A percentile compares a stretch with the other conserved stretches of the same genome.
Conservation (phyloP, 2,797 vertebrate species). For the Sebastes paucispinis region DNA sequence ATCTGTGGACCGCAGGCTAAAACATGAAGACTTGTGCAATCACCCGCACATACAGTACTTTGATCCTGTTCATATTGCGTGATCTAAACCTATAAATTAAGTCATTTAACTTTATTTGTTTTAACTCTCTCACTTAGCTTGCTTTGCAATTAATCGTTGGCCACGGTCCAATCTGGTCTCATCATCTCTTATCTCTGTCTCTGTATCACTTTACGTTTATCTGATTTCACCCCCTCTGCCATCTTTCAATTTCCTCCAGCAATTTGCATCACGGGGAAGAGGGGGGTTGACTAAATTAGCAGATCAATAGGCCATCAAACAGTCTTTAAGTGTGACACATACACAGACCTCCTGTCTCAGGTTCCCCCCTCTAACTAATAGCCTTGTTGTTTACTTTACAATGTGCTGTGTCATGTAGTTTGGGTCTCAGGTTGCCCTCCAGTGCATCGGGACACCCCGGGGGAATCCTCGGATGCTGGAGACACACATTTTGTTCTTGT, state of each 20-base stretch:
- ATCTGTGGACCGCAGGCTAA: neutral
- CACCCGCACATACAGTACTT: neutral
- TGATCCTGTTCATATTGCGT: neutral
- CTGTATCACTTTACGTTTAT: constrained; percentile 63
- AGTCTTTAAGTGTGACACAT: constrained; percentile 79
- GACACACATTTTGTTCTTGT: neutral
- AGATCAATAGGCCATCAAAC: constrained; percentile 89
- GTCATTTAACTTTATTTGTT: neutral
- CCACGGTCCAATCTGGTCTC: constrained; percentile 17
- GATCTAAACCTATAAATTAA: neutral
- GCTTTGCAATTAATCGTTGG: constrained; percentile 36
- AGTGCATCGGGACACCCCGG: constrained; percentile 14
- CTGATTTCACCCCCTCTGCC: constrained; percentile 72
- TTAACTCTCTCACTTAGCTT: constrained; percentile 8
- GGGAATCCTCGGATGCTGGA: constrained; percentile 28
- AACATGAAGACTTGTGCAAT: neutral
- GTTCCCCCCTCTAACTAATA: constrained; percentile 87
- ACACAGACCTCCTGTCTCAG: constrained; percentile 73
- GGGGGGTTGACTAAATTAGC: constrained; percentile 83
- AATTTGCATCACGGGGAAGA: constrained; percentile 72
- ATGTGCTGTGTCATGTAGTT: constrained; percentile 80
- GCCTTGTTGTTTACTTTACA: constrained; percentile 89
- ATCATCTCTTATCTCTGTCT: constrained; percentile 43
- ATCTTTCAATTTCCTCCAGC: constrained; percentile 85
- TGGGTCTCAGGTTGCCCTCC: constrained; percentile 51